Evolutionary conservation across 2,113 vertebrate species (phyloP), one percentile per base, ranked within the genome.

Genomic region (Rhabdornis inornatus): DNA sequence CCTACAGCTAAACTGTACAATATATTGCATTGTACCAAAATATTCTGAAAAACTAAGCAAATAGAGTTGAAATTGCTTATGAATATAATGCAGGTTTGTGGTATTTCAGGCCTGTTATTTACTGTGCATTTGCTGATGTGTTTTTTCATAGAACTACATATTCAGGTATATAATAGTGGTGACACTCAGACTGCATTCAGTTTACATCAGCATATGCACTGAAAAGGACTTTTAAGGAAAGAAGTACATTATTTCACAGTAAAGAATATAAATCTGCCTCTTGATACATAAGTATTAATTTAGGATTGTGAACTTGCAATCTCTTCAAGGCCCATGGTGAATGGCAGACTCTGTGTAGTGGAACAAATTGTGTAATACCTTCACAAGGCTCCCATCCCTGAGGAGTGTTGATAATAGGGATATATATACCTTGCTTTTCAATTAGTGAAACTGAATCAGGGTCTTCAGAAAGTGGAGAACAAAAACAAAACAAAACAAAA

Each of bases 51-150:
- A 94, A 83, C 61, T 79, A 91, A 94, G 53, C 50, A 94, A 96
- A 92, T 74, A 76, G 60, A 92, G 56, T 82, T 88, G 61, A 94
- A 96, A 97, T 92, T 97, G 75, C 89, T 91, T 95, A 86, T 91
- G 87, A 91, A 88, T 94, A 92, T 88, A 94, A 90, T 95, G 44
- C 45, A 79, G 60, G 64, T 72, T 77, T 91, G 55, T 83, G 84
- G 25, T 92, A 89, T 93, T 96, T 94, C 83, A 90, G 68, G 88
- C 39, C 60, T 90, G 49, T 94, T 96, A 95, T 77, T 91, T 92
- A 85, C 79, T 66, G 82, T 60, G 50, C 64, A 77, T 95, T 95
- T 96, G 89, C 96, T 97, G 95, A 97, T 74, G 65, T 94, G 50
- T 74, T 94, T 96, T 95, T 80, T 61, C n/a, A 55, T 5, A 77